These are phyloP conservation scores for Zaprionus lineosus DNA, from an alignment of 2,888 invertebrate genomes.

Conservation along the genomic window DNA sequence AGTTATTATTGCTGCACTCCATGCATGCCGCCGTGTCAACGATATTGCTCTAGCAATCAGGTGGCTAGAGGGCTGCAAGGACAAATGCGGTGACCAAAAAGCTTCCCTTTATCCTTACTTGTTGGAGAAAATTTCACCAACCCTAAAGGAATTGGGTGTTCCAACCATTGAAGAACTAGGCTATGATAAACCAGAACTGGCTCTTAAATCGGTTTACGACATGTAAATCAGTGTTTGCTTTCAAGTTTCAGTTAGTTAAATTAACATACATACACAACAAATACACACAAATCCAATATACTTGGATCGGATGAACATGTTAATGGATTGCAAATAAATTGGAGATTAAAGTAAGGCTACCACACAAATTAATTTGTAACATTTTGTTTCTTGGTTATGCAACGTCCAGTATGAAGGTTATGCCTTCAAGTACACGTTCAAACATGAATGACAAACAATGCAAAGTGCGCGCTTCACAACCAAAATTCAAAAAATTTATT, in stretches of 20 bases:
- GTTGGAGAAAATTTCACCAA: constrained; percentile 94
- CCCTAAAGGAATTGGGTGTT: constrained; percentile 95
- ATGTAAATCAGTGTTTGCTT: constrained; percentile 62
- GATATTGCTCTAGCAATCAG: constrained; percentile 96
- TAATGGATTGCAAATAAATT: constrained; percentile 71
- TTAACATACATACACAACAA: constrained; percentile 45
- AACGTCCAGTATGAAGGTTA: constrained; percentile 49
- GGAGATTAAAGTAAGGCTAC: constrained; percentile 72
- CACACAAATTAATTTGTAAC: constrained; percentile 27
- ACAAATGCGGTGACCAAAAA: constrained; percentile 91
- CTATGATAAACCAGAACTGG: constrained; percentile 98
- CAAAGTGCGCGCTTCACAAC: neutral
- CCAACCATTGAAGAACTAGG: constrained; percentile 97
- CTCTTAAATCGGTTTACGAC: constrained; percentile 89
- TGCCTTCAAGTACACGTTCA: constrained; percentile 30
- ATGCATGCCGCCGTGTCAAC: constrained; percentile 96
- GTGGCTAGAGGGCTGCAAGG: constrained; percentile 95
- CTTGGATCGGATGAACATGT: constrained; percentile 62
- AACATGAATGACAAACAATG: constrained; percentile 20
- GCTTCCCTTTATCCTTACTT: constrained; percentile 93
- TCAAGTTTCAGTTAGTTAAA: constrained; percentile 51
- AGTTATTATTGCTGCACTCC: constrained; percentile 92
- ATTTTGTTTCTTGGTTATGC: constrained; percentile 43
- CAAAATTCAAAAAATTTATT: constrained; percentile 50
- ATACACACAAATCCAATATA: constrained; percentile 48